Evolutionary conservation across 2,113 vertebrate species (phyloP).

Genomic region (Chloropsis hardwickii): DNA sequence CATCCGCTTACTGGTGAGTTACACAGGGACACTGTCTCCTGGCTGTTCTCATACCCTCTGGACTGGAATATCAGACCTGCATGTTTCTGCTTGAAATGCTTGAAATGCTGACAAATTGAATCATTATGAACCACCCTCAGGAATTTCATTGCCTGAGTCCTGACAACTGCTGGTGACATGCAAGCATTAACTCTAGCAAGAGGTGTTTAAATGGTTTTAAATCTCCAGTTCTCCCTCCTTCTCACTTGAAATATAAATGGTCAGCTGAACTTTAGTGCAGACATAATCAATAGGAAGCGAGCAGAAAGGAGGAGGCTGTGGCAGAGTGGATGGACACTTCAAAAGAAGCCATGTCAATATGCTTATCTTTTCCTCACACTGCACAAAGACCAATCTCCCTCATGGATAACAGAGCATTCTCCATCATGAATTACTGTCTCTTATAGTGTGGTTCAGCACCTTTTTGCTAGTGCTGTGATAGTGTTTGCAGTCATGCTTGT

Average conservation of each 20-base stretch:
- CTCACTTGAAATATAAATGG: conserved; percentile 21
- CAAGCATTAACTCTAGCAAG: background rate
- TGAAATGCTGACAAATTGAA: conserved; percentile 30
- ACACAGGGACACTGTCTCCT: background rate
- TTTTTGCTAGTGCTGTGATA: background rate
- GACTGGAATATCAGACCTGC: background rate
- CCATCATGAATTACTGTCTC: background rate
- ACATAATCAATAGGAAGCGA: conserved; percentile 29
- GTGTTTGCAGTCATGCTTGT: background rate
- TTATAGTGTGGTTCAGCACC: background rate
- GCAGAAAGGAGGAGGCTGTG: background rate
- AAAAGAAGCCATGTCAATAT: conserved; percentile 5
- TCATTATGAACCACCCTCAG: background rate
- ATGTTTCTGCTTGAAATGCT: background rate
- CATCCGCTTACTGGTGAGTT: background rate
- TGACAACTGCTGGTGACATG: background rate
- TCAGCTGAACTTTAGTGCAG: conserved; percentile 29
- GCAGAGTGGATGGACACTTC: conserved; percentile 14
- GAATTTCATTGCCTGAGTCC: background rate
- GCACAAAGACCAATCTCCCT: background rate
- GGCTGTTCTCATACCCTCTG: background rate
- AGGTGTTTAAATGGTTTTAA: conserved; percentile 2
- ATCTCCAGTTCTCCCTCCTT: background rate
- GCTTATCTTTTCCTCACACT: background rate
- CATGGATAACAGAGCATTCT: background rate